Percentiles rank a stretch among this genome's conserved stretches.
These are phyloP conservation scores for Epinephelus malabaricus DNA, from an alignment of 2,797 vertebrate genomes.

Conservation along the genomic window DNA sequence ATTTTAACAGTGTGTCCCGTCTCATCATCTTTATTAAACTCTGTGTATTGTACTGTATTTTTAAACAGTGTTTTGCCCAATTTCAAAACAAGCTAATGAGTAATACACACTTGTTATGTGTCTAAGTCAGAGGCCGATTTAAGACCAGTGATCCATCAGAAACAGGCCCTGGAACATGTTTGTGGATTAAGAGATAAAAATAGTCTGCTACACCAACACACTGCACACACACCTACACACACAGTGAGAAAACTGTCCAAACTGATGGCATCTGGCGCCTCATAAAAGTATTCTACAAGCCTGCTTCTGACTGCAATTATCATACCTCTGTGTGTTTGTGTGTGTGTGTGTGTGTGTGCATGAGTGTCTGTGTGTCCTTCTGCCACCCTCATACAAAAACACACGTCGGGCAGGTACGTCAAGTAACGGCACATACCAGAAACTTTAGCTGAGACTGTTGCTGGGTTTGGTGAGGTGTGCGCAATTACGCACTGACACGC, in stretches of 20 bases:
- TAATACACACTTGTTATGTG: not conserved
- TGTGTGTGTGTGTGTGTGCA: slow-evolving; percentile 6
- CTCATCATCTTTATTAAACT: too few relatives aligned
- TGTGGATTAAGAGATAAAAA: slow-evolving; percentile 44
- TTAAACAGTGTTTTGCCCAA: not conserved
- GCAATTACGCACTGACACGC: slow-evolving; percentile 28
- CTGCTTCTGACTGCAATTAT: slow-evolving; percentile 57
- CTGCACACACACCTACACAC: not conserved
- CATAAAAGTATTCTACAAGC: slow-evolving; percentile 41
- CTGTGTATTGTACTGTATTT: not conserved
- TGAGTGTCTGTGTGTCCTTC: not conserved
- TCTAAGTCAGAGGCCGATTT: not conserved
- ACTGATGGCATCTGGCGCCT: slow-evolving; percentile 19
- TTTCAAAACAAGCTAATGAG: not conserved
- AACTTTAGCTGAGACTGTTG: slow-evolving; percentile 52
- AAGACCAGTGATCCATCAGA: slow-evolving; percentile 16
- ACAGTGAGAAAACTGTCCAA: slow-evolving; percentile 15
- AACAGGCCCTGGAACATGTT: slow-evolving; percentile 57
- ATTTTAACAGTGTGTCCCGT: too few relatives aligned
- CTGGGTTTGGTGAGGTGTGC: slow-evolving; percentile 27
- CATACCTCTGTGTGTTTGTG: slow-evolving; percentile 50
- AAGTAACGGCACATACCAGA: slow-evolving; percentile 82
- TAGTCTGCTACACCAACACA: slow-evolving; percentile 4
- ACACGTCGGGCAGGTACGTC: slow-evolving; percentile 80
- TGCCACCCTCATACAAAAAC: slow-evolving; percentile 11